Percentiles rank a stretch among this genome's conserved stretches.
phyloP scores from a whole-genome alignment of 2,113 vertebrate species.

The Cyprinodon variegatus region DNA sequence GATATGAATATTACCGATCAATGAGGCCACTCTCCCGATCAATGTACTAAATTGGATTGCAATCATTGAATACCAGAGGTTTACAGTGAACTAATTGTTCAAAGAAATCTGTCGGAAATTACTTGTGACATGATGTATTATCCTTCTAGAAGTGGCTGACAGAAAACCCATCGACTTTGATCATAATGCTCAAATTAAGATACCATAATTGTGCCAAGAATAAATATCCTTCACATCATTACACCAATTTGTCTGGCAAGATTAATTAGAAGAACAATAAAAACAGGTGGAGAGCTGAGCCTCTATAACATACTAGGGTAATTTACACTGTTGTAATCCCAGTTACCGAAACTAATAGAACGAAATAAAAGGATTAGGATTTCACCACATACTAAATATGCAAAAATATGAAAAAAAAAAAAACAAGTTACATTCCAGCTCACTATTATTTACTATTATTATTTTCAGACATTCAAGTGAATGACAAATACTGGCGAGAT shows the following conservation, averaged over 20 bases:
- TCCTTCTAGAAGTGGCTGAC: not conserved
- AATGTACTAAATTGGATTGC: not conserved
- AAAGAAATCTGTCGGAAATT: not conserved
- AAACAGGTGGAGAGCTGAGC: not conserved
- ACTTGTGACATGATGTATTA: not conserved
- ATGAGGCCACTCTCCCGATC: not conserved
- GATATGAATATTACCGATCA: not conserved
- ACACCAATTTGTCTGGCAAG: not conserved
- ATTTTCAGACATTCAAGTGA: not conserved
- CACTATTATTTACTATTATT: no score
- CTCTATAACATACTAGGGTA: not conserved
- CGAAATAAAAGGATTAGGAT: not conserved
- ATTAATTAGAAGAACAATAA: not conserved
- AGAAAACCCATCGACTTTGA: not conserved
- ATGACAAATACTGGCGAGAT: not conserved
- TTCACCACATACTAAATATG: not conserved
- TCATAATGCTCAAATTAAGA: not conserved
- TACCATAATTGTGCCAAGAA: not conserved
- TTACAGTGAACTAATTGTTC: no score
- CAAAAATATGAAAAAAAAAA: no score
- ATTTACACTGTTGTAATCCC: not conserved
- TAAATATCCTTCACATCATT: not conserved
- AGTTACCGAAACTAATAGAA: not conserved
- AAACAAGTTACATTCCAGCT: not conserved
- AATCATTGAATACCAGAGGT: not conserved